Conservation (phyloP, 2,888 invertebrate genomes). For the Crepidodera aurea region DNA sequence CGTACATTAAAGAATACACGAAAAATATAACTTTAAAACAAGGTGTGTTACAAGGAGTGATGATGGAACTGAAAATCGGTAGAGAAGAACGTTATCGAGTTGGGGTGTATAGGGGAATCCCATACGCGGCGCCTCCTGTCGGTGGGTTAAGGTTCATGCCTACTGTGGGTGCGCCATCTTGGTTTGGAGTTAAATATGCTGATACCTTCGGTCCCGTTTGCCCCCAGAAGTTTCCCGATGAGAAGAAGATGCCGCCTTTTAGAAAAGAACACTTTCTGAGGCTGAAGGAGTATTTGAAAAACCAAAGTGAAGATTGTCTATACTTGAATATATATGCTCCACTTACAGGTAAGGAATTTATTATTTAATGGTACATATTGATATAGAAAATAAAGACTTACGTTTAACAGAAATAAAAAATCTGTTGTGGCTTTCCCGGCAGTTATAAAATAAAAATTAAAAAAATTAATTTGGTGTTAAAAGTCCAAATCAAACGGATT, state of each 20-base stretch:
- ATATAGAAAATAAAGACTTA: too few species aligned
- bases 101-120: conserved; percentile 81
- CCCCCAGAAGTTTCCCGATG: conserved; percentile 80
- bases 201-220: conserved; percentile 83
- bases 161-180: conserved; percentile 78
- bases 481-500: too few species aligned
- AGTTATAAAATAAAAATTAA: too few species aligned
- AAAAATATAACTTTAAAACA: conserved; percentile 66
- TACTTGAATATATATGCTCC: conserved; percentile 94
- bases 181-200: conserved; percentile 76
- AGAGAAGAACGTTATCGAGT: conserved; percentile 69
- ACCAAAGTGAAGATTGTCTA: conserved; percentile 87
- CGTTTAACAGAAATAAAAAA: too few species aligned
- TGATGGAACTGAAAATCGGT: conserved; percentile 70
- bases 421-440: too few species aligned
- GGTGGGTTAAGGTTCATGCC: conserved; percentile 69
- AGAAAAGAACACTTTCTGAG: conserved; percentile 76
- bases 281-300: conserved; percentile 73
- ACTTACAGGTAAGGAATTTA: conserved; percentile 15
- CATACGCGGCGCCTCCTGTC: conserved; percentile 82
- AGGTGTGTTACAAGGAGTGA: conserved; percentile 73
- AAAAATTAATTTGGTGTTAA: too few species aligned
- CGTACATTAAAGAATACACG: conserved; percentile 44
- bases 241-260: conserved; percentile 71
- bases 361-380: too few species aligned